Percentiles rank a stretch among this genome's conserved stretches.
These are phyloP conservation scores for Numida meleagris DNA, from an alignment of 2,113 vertebrate genomes.

Conservation along the genomic window DNA sequence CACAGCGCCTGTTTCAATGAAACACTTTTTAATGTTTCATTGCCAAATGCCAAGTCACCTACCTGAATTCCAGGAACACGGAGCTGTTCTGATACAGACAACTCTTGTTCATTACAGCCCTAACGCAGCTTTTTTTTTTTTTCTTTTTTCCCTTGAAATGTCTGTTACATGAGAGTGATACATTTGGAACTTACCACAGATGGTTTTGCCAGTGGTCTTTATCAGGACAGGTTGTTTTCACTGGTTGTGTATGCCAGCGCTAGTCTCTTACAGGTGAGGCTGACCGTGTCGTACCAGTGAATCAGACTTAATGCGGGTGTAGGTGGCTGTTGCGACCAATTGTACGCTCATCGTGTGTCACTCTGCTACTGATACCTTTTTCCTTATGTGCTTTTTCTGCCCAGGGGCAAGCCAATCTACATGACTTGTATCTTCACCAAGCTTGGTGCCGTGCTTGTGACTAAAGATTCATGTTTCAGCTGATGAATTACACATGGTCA, in stretches of 20 bases:
- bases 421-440: not conserved
- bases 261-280: conserved; percentile 22
- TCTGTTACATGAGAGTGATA: not conserved
- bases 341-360: not conserved
- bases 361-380: not conserved
- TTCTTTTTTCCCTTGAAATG: not conserved
- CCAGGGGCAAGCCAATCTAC: not conserved
- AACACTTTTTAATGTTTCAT: not conserved
- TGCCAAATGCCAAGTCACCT: not conserved
- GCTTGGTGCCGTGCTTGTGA: not conserved
- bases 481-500: not conserved
- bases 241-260: not conserved
- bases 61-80: not conserved
- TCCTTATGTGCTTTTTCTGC: not conserved
- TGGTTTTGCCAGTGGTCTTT: conserved; percentile 17
- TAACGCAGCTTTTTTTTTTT: not conserved
- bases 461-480: not conserved
- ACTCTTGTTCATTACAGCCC: not conserved
- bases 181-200: not conserved
- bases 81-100: rapidly evolving
- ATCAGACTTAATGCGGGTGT: not conserved
- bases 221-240: conserved; percentile 14
- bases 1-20: not conserved
- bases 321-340: not conserved
- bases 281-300: conserved; percentile 7